Percentiles rank a stretch among this genome's conserved stretches.
phyloP scores from a whole-genome alignment of 2,888 invertebrate genomes.

The Sclerodermus sp. region DNA sequence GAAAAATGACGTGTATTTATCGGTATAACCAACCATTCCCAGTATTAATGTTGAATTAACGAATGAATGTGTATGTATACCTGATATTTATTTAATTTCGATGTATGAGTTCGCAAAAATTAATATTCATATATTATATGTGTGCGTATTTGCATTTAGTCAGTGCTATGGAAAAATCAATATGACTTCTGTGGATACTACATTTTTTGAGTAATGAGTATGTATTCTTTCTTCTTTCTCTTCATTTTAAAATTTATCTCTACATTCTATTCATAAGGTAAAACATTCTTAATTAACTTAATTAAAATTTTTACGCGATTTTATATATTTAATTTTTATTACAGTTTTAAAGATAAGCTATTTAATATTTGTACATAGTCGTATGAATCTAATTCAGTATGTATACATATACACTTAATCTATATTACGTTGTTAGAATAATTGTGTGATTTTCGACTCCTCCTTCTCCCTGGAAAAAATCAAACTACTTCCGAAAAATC shows the following conservation, averaged over 20 bases:
- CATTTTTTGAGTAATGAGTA: neutral
- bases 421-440: neutral
- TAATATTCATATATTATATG: too few relatives aligned
- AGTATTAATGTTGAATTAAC: conserved; percentile 14
- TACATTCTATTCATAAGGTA: too few relatives aligned
- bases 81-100: conserved; percentile 14
- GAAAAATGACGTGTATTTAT: conserved; percentile 10
- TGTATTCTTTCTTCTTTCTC: too few relatives aligned
- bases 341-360: too few relatives aligned
- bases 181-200: neutral
- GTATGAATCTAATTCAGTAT: too few relatives aligned
- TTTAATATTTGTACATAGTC: too few relatives aligned
- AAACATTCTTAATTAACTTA: too few relatives aligned
- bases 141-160: too few relatives aligned
- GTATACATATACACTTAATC: neutral
- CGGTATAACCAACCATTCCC: conserved; percentile 17
- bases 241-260: too few relatives aligned
- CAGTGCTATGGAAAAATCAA: too few relatives aligned
- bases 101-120: neutral
- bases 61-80: conserved; percentile 7
- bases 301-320: too few relatives aligned
- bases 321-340: too few relatives aligned
- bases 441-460: conserved; percentile 6
- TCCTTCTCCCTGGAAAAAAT: conserved; percentile 20
- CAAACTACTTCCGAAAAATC: neutral